phyloP scores from a whole-genome alignment of 2,797 vertebrate species.

The Rhincodon typus region DNA sequence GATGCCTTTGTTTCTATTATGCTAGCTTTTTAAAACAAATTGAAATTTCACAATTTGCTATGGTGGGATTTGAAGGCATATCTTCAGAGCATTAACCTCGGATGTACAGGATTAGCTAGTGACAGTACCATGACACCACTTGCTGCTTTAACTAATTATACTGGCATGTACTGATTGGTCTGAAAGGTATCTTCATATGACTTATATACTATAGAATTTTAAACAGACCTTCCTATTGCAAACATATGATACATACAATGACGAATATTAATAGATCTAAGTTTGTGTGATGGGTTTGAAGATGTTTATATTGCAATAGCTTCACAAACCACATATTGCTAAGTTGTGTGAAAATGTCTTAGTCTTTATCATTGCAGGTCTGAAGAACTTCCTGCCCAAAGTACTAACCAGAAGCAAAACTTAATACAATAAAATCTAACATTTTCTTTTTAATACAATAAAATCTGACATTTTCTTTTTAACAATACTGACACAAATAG shows the following conservation, averaged over 20 bases:
- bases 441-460: background rate
- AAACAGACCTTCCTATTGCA: background rate
- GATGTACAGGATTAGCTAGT: too few relatives aligned
- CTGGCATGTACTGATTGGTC: too few relatives aligned
- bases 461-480: background rate
- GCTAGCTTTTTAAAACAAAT: too few relatives aligned
- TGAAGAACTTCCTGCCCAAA: background rate
- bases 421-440: background rate
- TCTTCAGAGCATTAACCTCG: too few relatives aligned
- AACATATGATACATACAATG: background rate
- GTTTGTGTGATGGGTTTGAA: background rate
- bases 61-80: too few relatives aligned
- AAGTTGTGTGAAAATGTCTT: background rate
- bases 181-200: background rate
- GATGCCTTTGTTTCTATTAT: too few relatives aligned
- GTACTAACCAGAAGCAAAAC: background rate
- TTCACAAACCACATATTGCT: background rate
- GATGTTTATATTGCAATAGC: background rate
- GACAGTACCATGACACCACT: too few relatives aligned
- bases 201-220: background rate
- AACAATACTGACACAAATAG: background rate
- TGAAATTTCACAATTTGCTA: too few relatives aligned
- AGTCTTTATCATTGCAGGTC: background rate
- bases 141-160: too few relatives aligned
- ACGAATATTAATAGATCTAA: background rate